These are phyloP conservation scores for Drosophila nr. perissopoda DNA, from an alignment of 2,888 invertebrate genomes.

Conservation along the genomic window DNA sequence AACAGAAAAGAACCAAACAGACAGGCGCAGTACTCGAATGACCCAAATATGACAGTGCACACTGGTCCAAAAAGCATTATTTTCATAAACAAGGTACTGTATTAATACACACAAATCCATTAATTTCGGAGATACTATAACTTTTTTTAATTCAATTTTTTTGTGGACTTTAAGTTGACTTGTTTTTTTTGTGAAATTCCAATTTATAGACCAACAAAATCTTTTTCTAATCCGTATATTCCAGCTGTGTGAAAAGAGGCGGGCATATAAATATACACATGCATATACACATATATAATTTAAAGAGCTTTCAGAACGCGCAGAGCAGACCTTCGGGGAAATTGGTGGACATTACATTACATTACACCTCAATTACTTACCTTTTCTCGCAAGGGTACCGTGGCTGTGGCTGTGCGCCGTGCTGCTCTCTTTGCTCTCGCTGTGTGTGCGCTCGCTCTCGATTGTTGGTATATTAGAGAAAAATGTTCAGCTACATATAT, in stretches of 20 bases:
- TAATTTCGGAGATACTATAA: not conserved
- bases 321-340: slow-evolving; percentile 52
- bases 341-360: slow-evolving; percentile 64
- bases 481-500: slow-evolving; percentile 65
- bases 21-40: slow-evolving; percentile 61
- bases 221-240: not conserved
- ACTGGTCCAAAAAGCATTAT: slow-evolving; percentile 41
- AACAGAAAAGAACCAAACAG: slow-evolving; percentile 54
- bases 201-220: not conserved
- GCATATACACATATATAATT: slow-evolving; percentile 19
- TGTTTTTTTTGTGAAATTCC: not conserved
- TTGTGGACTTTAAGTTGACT: too few species aligned
- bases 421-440: slow-evolving; percentile 44
- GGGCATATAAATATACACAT: slow-evolving; percentile 2
- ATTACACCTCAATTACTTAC: slow-evolving; percentile 72
- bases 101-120: slow-evolving; percentile 5
- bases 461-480: slow-evolving; percentile 80
- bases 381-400: slow-evolving; percentile 67
- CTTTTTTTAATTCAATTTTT: not conserved
- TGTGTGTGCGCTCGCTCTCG: slow-evolving; percentile 61
- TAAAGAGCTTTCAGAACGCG: slow-evolving; percentile 38
- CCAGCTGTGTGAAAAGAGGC: slow-evolving; percentile 45
- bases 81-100: slow-evolving; percentile 42
- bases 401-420: slow-evolving; percentile 51
- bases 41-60: slow-evolving; percentile 62